Conservation (phyloP, 2,888 invertebrate species). For the Ctena decussata region DNA sequence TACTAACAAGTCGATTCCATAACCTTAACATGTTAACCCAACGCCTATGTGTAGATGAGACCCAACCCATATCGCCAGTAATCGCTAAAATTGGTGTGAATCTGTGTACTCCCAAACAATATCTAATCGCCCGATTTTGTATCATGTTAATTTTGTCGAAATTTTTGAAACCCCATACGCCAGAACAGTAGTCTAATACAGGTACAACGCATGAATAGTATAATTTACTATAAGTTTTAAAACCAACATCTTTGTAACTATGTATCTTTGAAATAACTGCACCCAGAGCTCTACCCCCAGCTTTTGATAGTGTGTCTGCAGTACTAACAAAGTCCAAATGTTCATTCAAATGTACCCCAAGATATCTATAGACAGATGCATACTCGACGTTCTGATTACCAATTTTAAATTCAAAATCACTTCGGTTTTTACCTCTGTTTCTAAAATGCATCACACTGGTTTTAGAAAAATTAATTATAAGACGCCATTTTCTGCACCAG, state of each 20-base stretch:
- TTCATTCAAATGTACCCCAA: not conserved
- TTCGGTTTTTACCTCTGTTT: not conserved
- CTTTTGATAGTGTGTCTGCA: no score
- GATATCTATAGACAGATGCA: not conserved
- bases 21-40: not conserved
- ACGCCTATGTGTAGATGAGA: not conserved
- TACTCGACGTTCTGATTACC: not conserved
- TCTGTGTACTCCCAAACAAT: constrained; percentile 42
- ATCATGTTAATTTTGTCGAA: constrained; percentile 32
- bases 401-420: not conserved
- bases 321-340: no score
- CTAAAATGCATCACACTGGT: constrained; percentile 38
- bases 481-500: constrained; percentile 40
- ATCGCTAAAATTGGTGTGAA: constrained; percentile 30
- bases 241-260: no score
- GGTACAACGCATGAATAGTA: not conserved
- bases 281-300: no score
- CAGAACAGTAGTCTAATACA: constrained; percentile 1
- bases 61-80: constrained; percentile 30
- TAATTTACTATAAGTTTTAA: no score
- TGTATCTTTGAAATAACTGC: no score
- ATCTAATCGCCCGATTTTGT: constrained; percentile 44
- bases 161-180: not conserved
- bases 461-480: constrained; percentile 31
- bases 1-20: not conserved